A percentile compares a stretch with the other conserved stretches of the same genome.
phyloP scores from a whole-genome alignment of 2,797 vertebrate genomes.

The Petrocephalus schoutedeni region DNA sequence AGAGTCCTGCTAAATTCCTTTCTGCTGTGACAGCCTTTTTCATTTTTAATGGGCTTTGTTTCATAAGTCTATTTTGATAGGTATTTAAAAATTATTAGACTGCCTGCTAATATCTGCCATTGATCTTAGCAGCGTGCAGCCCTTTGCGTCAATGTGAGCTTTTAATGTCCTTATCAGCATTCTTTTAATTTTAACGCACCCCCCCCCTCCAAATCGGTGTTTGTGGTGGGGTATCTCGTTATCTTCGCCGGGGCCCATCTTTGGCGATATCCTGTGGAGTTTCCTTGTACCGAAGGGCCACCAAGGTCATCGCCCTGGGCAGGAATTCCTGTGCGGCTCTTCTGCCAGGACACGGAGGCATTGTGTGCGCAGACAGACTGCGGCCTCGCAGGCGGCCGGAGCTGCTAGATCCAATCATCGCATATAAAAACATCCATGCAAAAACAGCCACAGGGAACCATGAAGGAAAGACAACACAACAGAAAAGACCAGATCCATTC shows the following conservation, averaged over 20 bases:
- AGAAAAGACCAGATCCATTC: neutral
- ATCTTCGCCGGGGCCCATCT: slow-evolving; percentile 64
- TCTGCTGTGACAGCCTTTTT: slow-evolving; percentile 29
- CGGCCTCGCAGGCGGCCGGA: slow-evolving; percentile 45
- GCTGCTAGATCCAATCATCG: slow-evolving; percentile 31
- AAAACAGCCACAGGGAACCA: neutral
- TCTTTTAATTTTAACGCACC: slow-evolving; percentile 70
- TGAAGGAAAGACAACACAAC: neutral
- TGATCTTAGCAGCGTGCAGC: slow-evolving; percentile 68
- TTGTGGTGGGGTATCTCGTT: slow-evolving; percentile 73
- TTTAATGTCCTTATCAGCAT: slow-evolving; percentile 75
- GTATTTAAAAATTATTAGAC: slow-evolving; percentile 64
- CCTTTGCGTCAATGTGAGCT: slow-evolving; percentile 67
- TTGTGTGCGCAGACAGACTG: slow-evolving; percentile 50
- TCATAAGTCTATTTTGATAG: slow-evolving; percentile 57
- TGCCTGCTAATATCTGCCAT: slow-evolving; percentile 68
- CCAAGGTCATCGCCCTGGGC: slow-evolving; percentile 68
- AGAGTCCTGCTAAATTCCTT: slow-evolving; percentile 48
- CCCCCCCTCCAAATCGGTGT: slow-evolving; percentile 66
- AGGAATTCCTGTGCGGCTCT: slow-evolving; percentile 63
- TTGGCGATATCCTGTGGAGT: slow-evolving; percentile 73
- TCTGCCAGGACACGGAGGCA: slow-evolving; percentile 42
- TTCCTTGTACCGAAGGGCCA: slow-evolving; percentile 64
- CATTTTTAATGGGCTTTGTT: slow-evolving; percentile 60
- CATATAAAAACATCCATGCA: slow-evolving; percentile 38